Evolutionary conservation across 2,113 vertebrate genomes (phyloP).

Genomic region (Epinephelus fuscoguttatus): DNA sequence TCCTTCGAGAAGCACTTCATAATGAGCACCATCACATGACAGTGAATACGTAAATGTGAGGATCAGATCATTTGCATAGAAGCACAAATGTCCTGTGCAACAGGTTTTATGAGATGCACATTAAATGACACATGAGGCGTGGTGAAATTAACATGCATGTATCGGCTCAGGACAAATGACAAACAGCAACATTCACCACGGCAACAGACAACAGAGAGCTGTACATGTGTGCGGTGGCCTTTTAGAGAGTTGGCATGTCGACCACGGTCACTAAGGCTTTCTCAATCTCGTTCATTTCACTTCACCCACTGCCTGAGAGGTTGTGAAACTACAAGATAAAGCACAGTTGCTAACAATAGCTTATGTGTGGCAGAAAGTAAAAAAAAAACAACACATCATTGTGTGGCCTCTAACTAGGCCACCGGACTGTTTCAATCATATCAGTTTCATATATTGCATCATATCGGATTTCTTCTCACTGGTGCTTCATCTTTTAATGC

Average conservation of each 20-base stretch:
- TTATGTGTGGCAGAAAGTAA: conserved; percentile 11
- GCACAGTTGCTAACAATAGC: conserved; percentile 56
- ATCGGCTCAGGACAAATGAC: not conserved
- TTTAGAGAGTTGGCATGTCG: conserved; percentile 43
- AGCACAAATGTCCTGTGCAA: not conserved
- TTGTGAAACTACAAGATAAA: conserved; percentile 73
- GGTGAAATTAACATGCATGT: not conserved
- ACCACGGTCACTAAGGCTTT: conserved; percentile 4
- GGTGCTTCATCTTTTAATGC: not conserved
- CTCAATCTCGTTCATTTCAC: conserved; percentile 56
- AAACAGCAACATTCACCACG: conserved; percentile 26
- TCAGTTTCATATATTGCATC: not conserved
- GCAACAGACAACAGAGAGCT: conserved; percentile 40
- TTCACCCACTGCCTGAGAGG: conserved; percentile 21
- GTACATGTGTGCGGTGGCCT: conserved; percentile 2
- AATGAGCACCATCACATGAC: no score
- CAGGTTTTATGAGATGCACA: conserved; percentile 7
- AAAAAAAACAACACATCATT: not conserved
- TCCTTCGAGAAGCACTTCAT: not conserved
- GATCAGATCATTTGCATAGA: not conserved
- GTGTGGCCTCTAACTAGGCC: conserved; percentile 3
- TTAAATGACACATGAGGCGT: conserved; percentile 3
- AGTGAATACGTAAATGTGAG: not conserved
- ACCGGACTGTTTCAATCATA: not conserved
- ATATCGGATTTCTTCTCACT: not conserved